phyloP scores from a whole-genome alignment of 2,797 vertebrate species.

The Geotrypetes seraphini region DNA sequence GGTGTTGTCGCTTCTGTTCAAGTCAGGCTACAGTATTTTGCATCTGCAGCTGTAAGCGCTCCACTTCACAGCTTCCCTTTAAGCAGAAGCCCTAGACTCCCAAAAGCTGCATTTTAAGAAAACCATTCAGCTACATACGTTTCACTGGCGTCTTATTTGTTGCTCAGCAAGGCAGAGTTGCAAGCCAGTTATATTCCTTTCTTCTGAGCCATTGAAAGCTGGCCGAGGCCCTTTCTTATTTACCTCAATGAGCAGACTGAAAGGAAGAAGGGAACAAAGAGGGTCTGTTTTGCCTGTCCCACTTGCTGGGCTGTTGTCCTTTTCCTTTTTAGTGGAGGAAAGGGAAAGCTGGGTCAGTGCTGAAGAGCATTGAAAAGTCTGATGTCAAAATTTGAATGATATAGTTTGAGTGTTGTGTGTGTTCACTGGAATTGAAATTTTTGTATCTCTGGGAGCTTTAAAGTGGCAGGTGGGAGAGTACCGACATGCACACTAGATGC shows the following conservation, averaged over 20 bases:
- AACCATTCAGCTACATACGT: slow-evolving; percentile 14
- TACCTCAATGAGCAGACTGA: slow-evolving; percentile 77
- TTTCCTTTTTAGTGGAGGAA: slow-evolving; percentile 68
- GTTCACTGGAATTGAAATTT: slow-evolving; percentile 47
- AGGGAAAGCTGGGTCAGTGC: slow-evolving; percentile 66
- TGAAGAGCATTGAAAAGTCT: slow-evolving; percentile 64
- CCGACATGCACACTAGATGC: slow-evolving; percentile 26
- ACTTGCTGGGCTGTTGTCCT: slow-evolving; percentile 83
- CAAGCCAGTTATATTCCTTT: slow-evolving; percentile 36
- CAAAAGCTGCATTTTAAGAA: slow-evolving; percentile 25
- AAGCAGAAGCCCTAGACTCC: slow-evolving; percentile 9
- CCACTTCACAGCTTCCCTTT: too few species aligned
- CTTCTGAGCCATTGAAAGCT: slow-evolving; percentile 43
- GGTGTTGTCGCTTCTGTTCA: too few species aligned
- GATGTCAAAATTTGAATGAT: slow-evolving; percentile 67
- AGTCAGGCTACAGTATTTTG: too few species aligned
- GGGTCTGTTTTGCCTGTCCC: slow-evolving; percentile 84
- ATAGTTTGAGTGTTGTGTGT: slow-evolving; percentile 40
- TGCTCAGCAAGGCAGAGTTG: slow-evolving; percentile 35
- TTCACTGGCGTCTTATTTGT: slow-evolving; percentile 27
- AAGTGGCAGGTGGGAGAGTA: slow-evolving; percentile 55
- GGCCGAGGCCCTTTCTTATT: slow-evolving; percentile 61
- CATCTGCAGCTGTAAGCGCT: too few species aligned
- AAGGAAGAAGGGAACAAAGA: slow-evolving; percentile 80
- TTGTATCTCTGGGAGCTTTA: slow-evolving; percentile 47